A percentile compares a stretch with the other conserved stretches of the same genome.
Evolutionary conservation across 23 tunicate genomes (phyloP).

Genomic region (Styela plicata): DNA sequence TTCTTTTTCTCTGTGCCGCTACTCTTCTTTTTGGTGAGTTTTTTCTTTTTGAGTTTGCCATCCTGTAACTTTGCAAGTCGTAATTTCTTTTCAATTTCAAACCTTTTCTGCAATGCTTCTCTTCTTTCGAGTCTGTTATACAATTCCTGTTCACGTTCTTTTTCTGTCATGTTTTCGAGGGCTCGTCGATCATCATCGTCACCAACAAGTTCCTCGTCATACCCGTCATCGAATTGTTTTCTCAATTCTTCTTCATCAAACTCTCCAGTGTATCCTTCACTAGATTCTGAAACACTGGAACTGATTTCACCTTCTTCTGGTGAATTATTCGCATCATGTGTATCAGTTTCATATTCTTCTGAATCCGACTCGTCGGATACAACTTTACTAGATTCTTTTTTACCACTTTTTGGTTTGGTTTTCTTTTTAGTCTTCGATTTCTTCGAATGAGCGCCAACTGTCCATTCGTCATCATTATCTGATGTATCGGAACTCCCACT

Average conservation of each 20-base stretch:
- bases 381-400: slow-evolving; percentile 21
- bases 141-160: slow-evolving; percentile 89
- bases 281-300: slow-evolving; percentile 12
- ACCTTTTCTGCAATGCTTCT: slow-evolving; percentile 92
- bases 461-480: slow-evolving; percentile 94
- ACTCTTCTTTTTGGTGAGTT: slow-evolving; percentile 32
- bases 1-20: not conserved
- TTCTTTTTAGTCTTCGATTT: slow-evolving; percentile 59
- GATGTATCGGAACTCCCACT: slow-evolving; percentile 80
- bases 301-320: slow-evolving; percentile 41
- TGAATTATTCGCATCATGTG: slow-evolving; percentile 54
- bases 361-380: slow-evolving; percentile 47
- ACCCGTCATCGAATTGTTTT: slow-evolving; percentile 93
- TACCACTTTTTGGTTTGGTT: slow-evolving; percentile 27
- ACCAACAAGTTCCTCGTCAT: slow-evolving; percentile 83
- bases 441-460: slow-evolving; percentile 44
- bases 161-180: slow-evolving; percentile 92
- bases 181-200: slow-evolving; percentile 79
- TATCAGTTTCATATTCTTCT: slow-evolving; percentile 10
- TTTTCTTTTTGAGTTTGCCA: slow-evolving; percentile 39
- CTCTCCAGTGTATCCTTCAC: slow-evolving; percentile 26
- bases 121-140: slow-evolving; percentile 87
- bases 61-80: slow-evolving; percentile 69
- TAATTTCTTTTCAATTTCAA: slow-evolving; percentile 94
- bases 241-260: slow-evolving; percentile 88